Conservation (phyloP, 2,888 invertebrate genomes). For the Tanaodytes sp. region DNA sequence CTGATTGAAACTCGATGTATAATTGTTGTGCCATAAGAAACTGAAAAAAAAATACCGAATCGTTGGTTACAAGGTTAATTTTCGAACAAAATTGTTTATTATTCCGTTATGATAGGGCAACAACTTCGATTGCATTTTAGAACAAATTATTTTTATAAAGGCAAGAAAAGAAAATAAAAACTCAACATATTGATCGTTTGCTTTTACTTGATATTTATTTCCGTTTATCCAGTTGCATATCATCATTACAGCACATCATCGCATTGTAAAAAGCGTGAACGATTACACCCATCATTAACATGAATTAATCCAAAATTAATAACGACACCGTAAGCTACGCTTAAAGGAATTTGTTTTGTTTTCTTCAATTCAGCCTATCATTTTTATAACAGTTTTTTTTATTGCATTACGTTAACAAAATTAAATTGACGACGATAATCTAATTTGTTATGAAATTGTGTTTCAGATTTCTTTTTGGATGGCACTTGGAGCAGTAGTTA, state of each 20-base stretch:
- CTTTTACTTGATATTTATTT: constrained; percentile 18
- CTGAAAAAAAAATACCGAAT: too few relatives aligned
- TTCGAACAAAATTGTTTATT: too few relatives aligned
- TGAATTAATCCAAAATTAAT: constrained; percentile 12
- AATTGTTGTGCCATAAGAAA: too few relatives aligned
- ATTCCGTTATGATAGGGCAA: constrained; percentile 10
- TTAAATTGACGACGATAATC: too few relatives aligned
- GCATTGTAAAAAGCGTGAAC: neutral
- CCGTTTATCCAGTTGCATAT: constrained; percentile 14
- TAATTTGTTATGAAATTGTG: constrained; percentile 28
- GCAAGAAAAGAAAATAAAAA: constrained; percentile 39
- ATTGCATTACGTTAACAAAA: too few relatives aligned
- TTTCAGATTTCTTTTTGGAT: constrained; percentile 46
- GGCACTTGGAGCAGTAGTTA: constrained; percentile 34
- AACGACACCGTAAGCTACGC: constrained; percentile 19
- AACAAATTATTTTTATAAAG: constrained; percentile 49
- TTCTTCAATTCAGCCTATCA: too few relatives aligned
- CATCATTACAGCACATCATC: constrained; percentile 8
- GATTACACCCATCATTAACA: constrained; percentile 28
- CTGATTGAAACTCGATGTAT: too few relatives aligned
- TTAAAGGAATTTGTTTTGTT: constrained; percentile 1
- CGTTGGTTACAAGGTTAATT: too few relatives aligned
- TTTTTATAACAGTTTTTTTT: too few relatives aligned
- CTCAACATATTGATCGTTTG: constrained; percentile 23
- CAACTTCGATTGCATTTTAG: constrained; percentile 26